Conservation (phyloP, 2,113 vertebrate genomes). For the Oryzias javanicus region DNA sequence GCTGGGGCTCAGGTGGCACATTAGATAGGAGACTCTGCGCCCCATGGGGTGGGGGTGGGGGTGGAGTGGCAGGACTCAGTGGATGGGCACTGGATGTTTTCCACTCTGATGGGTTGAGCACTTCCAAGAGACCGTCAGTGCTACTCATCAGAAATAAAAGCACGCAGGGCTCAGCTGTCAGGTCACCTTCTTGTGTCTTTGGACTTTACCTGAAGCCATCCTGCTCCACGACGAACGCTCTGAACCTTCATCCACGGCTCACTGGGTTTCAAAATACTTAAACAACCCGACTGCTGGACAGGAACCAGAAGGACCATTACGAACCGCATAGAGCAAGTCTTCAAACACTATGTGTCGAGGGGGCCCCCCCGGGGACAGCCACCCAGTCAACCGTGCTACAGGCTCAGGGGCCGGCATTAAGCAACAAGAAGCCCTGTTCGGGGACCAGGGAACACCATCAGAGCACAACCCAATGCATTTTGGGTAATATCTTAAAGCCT, state of each 20-base stretch:
- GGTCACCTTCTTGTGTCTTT: constrained; percentile 45
- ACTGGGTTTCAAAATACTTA: constrained; percentile 46
- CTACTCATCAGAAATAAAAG: constrained; percentile 36
- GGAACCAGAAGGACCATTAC: constrained; percentile 47
- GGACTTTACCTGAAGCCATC: constrained; percentile 25
- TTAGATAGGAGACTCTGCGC: constrained; percentile 16
- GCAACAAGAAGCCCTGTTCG: constrained; percentile 29
- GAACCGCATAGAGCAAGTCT: constrained; percentile 25
- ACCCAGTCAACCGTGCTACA: constrained; percentile 43
- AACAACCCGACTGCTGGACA: constrained; percentile 48
- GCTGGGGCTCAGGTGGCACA: constrained; percentile 73
- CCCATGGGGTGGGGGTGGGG: constrained; percentile 41
- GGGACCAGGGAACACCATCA: constrained; percentile 55
- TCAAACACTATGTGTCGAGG: constrained; percentile 48
- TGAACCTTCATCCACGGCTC: constrained; percentile 42
- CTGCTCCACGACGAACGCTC: constrained; percentile 11
- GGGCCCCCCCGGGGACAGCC: constrained; percentile 12
- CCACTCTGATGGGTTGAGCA: constrained; percentile 55
- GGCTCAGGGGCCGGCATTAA: constrained; percentile 18
- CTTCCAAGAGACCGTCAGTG: constrained; percentile 37
- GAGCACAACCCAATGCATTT: constrained; percentile 31
- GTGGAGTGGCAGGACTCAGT: constrained; percentile 15
- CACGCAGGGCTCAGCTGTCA: constrained; percentile 68
- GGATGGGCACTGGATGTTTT: constrained; percentile 50
- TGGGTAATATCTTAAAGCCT: constrained; percentile 38